Conservation (phyloP, 2,888 invertebrate species). For the Sceliomorpha sp. region DNA sequence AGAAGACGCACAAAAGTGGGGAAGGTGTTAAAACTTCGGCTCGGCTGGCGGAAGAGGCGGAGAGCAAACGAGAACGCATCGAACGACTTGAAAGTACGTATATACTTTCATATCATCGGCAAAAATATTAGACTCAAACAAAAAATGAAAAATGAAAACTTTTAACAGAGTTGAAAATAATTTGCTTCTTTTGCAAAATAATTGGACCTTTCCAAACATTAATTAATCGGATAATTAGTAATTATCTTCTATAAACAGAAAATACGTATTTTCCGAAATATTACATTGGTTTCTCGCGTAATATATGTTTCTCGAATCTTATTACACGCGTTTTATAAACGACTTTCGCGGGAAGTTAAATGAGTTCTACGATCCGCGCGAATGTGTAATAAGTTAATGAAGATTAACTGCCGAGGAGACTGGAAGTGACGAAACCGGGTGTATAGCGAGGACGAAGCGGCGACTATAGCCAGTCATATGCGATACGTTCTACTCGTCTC, state of each 20-base stretch:
- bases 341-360: neutral
- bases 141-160: neutral
- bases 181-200: too few relatives aligned
- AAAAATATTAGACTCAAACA: neutral
- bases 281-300: too few relatives aligned
- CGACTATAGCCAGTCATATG: neutral
- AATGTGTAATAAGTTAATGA: constrained; percentile 8
- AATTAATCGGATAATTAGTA: too few relatives aligned
- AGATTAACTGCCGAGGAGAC: constrained; percentile 3
- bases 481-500: constrained; percentile 14
- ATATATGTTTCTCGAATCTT: too few relatives aligned
- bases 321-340: neutral
- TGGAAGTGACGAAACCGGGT: constrained; percentile 2
- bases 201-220: too few relatives aligned
- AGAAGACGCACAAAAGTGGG: constrained; percentile 93
- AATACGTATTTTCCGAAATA: too few relatives aligned
- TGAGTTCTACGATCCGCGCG: neutral
- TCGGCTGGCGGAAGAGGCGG: constrained; percentile 92
- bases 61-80: constrained; percentile 90
- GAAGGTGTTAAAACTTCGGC: constrained; percentile 93
- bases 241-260: too few relatives aligned
- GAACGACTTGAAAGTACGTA: constrained; percentile 90
- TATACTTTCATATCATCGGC: neutral
- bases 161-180: neutral
- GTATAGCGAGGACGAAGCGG: constrained; percentile 6